Base-by-base conservation (phyloP, 2,888 invertebrate species). In the Spialia ferax region DNA sequence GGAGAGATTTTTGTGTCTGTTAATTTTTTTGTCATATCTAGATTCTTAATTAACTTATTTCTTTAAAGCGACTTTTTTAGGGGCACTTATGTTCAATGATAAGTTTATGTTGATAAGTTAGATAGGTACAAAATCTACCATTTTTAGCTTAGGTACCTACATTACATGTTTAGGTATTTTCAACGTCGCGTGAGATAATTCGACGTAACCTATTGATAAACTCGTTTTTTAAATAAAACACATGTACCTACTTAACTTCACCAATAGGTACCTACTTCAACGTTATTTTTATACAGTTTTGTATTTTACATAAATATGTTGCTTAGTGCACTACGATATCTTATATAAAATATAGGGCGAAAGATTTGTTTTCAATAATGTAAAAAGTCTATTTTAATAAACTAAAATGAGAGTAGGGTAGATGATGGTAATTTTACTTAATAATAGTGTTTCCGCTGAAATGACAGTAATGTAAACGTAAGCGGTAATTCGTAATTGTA, bases 401-500 rank as follows among this genome's bases (percentile, higher is more conserved):
- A 38, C 23, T 23, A 52, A 38, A 23, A 35, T 42, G 13, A 55
- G 6, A 5, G 26, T 54, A 63, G 38, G 22, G 4, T 38, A 38
- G 15, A 52, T 60, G 23, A 38, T 29, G 23, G 38, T 57, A 57
- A 50, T 54, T 61, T 45, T 60, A 35, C 61, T 57, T 69, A 72
- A 72, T 72, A 59, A 72, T 68, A 68, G 64, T 56, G 35, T 70
- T 70, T 72, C 72, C 70, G 72, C 63, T 69, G 60, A 62, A 69
- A 67, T 69, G 66, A 63, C 69, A 70, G 60, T 66, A 52, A 22
- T 62, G 29, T 48, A 29, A 65, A 59, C 57, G 23, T 71, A 67
- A 67, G 42, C 67, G 60, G 45, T 62, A 68, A 71, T 70, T 64
- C 64, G 48, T 64, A 64, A 64, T 64, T 45, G 22, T 15, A 48